Percentiles rank a stretch among this genome's conserved stretches.
Conservation (phyloP, 2,113 vertebrate genomes). For the Carettochelys insculpta region DNA sequence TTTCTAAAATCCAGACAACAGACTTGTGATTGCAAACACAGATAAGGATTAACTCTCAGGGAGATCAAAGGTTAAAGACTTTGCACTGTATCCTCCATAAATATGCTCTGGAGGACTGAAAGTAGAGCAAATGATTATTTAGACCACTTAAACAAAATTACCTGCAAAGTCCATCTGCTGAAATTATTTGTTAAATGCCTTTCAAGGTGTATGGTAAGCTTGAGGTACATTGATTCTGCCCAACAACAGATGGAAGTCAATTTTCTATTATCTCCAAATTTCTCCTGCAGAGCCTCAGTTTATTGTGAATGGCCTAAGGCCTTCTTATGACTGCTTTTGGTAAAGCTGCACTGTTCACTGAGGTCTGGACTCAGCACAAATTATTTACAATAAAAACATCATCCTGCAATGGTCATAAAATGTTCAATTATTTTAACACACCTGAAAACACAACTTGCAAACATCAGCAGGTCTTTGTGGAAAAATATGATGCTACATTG, state of each 20-base stretch:
- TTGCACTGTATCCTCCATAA: neutral
- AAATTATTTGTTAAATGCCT: neutral
- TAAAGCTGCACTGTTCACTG: conserved; percentile 48
- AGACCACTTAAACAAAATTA: neutral
- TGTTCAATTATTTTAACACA: conserved; percentile 52
- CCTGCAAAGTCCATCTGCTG: conserved; percentile 56
- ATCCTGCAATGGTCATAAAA: conserved; percentile 20
- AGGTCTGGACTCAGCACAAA: conserved; percentile 24
- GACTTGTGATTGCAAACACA: neutral
- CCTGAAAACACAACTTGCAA: conserved; percentile 53
- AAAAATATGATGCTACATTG: neutral
- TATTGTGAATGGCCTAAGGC: conserved; percentile 23
- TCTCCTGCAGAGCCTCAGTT: conserved; percentile 27
- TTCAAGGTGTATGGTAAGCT: neutral
- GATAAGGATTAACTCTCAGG: neutral
- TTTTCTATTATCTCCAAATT: conserved; percentile 38
- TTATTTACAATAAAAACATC: conserved; percentile 59
- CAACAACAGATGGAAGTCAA: conserved; percentile 57
- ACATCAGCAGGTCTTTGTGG: neutral
- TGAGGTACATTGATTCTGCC: conserved; percentile 32
- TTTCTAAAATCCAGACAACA: neutral
- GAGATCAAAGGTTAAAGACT: neutral
- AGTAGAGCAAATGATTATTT: neutral
- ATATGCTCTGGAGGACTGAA: neutral
- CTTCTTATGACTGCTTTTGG: conserved; percentile 51